Percentiles rank a stretch among this genome's conserved stretches.
Evolutionary conservation across 2,113 vertebrate species (phyloP).

Genomic region (western clawed frog (Xenopus tropicalis)): UCB_Xtro_10.0 CM004447.2:101361001-101361500

Average conservation of each 20-base stretch:
- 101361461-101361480: too few species aligned
- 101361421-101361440: too few species aligned
- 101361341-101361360: slow-evolving; percentile 20
- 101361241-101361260: slow-evolving; percentile 42
- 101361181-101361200: slow-evolving; percentile 31
- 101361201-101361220: slow-evolving; percentile 35
- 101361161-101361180: slow-evolving; percentile 16
- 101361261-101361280: slow-evolving; percentile 33
- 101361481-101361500: too few species aligned
- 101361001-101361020: too few species aligned
- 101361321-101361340: slow-evolving; percentile 22
- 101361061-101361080: too few species aligned
- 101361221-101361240: slow-evolving; percentile 35
- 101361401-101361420: slow-evolving; percentile 4
- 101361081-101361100: too few species aligned
- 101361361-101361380: slow-evolving; percentile 12
- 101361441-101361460: too few species aligned
- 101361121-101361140: slow-evolving; percentile 23
- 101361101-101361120: not conserved
- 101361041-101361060: too few species aligned
- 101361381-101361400: slow-evolving; percentile 9
- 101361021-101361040: too few species aligned
- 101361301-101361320: slow-evolving; percentile 16
- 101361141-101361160: slow-evolving; percentile 4
- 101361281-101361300: slow-evolving; percentile 31